phyloP scores from a whole-genome alignment of 2,113 vertebrate genomes.

The Calidris pugnax region DNA sequence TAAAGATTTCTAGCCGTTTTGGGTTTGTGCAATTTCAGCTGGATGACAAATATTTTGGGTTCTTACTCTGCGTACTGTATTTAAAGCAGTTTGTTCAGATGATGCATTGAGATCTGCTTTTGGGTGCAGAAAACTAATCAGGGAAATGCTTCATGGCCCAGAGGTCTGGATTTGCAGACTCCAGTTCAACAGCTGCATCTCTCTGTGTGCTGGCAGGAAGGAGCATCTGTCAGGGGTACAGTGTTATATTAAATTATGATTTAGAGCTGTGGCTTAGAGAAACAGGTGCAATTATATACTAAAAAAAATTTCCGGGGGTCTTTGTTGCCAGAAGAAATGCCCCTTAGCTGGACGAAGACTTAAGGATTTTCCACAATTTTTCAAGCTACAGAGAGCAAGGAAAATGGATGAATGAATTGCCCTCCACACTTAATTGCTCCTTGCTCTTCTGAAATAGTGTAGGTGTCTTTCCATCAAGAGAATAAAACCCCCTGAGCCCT shows the following conservation, averaged over 20 bases:
- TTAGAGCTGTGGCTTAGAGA: not conserved
- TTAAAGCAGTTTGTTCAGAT: not conserved
- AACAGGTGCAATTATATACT: not conserved
- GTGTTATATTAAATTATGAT: constrained; percentile 9
- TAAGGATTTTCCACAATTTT: not conserved
- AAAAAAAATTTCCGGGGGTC: not conserved
- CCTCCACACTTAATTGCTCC: not conserved
- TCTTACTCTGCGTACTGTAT: not conserved
- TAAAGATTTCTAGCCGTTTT: not conserved
- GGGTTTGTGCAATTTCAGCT: not conserved
- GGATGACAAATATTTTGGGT: not conserved
- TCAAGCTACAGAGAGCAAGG: not conserved
- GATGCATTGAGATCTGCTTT: not conserved
- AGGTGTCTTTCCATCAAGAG: not conserved
- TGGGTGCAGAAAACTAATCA: constrained; percentile 7
- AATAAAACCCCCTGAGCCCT: not conserved
- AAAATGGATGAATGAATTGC: not conserved
- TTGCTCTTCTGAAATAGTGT: not conserved
- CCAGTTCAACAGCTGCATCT: constrained; percentile 15
- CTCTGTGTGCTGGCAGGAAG: constrained; percentile 2
- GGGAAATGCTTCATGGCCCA: constrained; percentile 8
- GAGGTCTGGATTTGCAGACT: constrained; percentile 27
- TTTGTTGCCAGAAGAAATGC: not conserved
- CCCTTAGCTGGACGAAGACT: not conserved
- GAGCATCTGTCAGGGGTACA: constrained; percentile 6